Conservation (phyloP, 35 echinoderm and acorn worm genomes). For the Ptychodera flava region DNA sequence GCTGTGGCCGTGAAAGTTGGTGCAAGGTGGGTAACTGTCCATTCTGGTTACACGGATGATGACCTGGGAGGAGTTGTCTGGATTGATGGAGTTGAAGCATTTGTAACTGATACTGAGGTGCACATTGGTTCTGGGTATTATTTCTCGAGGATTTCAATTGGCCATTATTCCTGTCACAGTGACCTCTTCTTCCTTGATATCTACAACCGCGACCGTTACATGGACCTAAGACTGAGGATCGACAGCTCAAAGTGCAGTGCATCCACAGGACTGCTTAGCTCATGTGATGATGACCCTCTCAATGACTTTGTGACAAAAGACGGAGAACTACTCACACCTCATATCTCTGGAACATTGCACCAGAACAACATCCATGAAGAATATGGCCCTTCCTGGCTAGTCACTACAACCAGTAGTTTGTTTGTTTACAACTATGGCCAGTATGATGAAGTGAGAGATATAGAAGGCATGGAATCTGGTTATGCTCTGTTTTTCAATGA, state of each 20-base stretch:
- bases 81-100: slow-evolving; percentile 33
- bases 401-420: slow-evolving; percentile 10
- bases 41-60: slow-evolving; percentile 64
- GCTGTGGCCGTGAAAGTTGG: slow-evolving; percentile 37
- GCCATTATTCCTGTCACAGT: slow-evolving; percentile 40
- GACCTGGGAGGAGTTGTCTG: slow-evolving; percentile 41
- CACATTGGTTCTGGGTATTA: slow-evolving; percentile 11
- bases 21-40: slow-evolving; percentile 36
- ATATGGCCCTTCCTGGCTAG: slow-evolving; percentile 39
- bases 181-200: slow-evolving; percentile 30
- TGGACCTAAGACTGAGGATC: slow-evolving; percentile 30
- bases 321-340: slow-evolving; percentile 20
- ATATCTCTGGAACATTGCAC: slow-evolving; percentile 27
- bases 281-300: slow-evolving; percentile 42
- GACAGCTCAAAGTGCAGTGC: slow-evolving; percentile 11
- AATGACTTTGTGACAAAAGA: slow-evolving; percentile 57
- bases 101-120: background rate
- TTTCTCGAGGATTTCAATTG: slow-evolving; percentile 29
- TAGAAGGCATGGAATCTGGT: slow-evolving; percentile 39
- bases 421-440: slow-evolving; percentile 48
- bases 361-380: slow-evolving; percentile 52
- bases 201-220: slow-evolving; percentile 46
- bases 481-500: slow-evolving; percentile 78
- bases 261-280: slow-evolving; percentile 46
- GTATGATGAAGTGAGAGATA: slow-evolving; percentile 45